Base-by-base conservation (phyloP, 2,113 vertebrate genomes). In the Australoheros scitulus region DNA sequence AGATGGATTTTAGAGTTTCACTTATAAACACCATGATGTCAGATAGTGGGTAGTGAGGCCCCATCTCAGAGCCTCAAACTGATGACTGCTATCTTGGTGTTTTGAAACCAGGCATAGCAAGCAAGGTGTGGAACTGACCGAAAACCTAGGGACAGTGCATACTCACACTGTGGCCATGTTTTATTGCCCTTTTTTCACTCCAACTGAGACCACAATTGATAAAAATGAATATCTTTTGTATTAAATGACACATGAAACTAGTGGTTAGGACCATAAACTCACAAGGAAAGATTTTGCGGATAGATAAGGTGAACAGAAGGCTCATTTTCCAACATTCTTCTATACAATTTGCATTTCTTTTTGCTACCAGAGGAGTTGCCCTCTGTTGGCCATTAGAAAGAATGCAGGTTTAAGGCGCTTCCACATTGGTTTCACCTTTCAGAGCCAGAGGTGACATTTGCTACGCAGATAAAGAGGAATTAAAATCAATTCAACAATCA, bases 1-100 rank as follows among this genome's bases (percentile, higher is more conserved):
- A 83, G 74, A 90, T 81, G 60, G 80, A 79, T 89, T 87, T 85
- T 76, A 83, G 70, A 70, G 65, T 72, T 88, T 85, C 50, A 77
- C 56, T 81, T 81, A 74, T 83, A 81, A 87, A 43, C 65, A 55
- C 26, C 13, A 20, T 32, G 47, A 14, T 55, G 47, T 8, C 18
- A 52, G 52, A 72, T 24, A 72, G 17, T 72, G 32, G 65, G 20
- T 72, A 52, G 29, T 72, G 24, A 2, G 26, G 65, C 26, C 43
- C 65, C 65, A 70, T 52, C 65, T 52, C 10, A 6, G 50, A 52
- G 10, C 17, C 43, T 70, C 43, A 32, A 52, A 70, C 65, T 70
- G 24, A 29, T 70, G 15, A 29, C 65, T 29, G 65, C 10, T 70
- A 50, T 70, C 65, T 70, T 29, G 15, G 9, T 70, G 24, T 70